Conservation (phyloP, 1,140 invertebrate genomes). For the Coboldia fuscipes region DNA sequence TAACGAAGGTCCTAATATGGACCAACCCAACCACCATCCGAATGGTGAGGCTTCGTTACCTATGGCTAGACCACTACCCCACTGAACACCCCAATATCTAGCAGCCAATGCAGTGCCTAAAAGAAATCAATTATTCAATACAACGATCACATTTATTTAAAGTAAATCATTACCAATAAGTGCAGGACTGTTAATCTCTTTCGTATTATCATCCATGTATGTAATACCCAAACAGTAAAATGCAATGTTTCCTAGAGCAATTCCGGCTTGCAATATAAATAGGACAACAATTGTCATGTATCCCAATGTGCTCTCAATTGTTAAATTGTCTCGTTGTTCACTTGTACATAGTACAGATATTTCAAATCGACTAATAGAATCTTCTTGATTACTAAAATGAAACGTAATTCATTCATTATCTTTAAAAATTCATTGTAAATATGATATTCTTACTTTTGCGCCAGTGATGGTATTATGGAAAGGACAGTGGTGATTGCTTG, state of each 20-base stretch:
- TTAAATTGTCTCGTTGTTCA: not conserved
- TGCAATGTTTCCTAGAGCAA: slow-evolving; percentile 31
- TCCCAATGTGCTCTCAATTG: not conserved
- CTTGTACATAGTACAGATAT: not conserved
- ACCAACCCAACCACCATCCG: slow-evolving; percentile 32
- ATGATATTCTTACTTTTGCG: slow-evolving; percentile 18
- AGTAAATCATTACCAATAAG: slow-evolving; percentile 10
- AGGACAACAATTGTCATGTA: slow-evolving; percentile 24
- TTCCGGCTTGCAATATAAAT: slow-evolving; percentile 31
- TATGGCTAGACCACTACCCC: slow-evolving; percentile 16
- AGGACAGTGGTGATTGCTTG: slow-evolving; percentile 26
- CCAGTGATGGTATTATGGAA: slow-evolving; percentile 32
- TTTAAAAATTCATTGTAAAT: slow-evolving; percentile 3
- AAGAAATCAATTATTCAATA: slow-evolving; percentile 2
- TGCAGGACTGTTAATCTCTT: slow-evolving; percentile 27
- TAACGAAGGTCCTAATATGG: slow-evolving; percentile 28
- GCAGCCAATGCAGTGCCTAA: slow-evolving; percentile 11
- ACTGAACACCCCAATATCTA: slow-evolving; percentile 14
- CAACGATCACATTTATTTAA: not conserved
- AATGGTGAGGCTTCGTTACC: slow-evolving; percentile 10
- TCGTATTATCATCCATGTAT: slow-evolving; percentile 44
- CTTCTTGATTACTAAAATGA: not conserved
- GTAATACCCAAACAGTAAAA: slow-evolving; percentile 40
- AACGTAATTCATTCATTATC: not conserved
- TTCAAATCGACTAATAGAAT: not conserved